Evolutionary conservation across 2,113 vertebrate species (phyloP).

Genomic region (Nerophis ophidion): DNA sequence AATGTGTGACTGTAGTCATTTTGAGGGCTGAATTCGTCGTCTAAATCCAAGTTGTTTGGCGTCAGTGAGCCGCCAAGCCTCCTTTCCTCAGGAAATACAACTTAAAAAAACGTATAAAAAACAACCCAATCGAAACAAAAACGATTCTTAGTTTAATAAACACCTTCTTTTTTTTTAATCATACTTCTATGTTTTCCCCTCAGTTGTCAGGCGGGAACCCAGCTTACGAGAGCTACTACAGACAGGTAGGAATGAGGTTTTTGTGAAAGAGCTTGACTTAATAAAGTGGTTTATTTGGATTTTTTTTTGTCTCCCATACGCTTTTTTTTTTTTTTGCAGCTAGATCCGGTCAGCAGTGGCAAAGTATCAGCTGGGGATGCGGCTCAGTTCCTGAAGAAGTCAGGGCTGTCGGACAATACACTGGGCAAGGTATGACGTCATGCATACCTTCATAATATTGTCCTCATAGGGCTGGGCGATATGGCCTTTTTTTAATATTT

Average conservation of each 20-base stretch:
- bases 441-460: not conserved
- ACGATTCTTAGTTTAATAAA: not conserved
- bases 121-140: not conserved
- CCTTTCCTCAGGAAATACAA: not conserved
- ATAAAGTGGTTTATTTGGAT: not conserved
- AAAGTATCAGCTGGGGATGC: constrained; percentile 86
- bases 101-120: not conserved
- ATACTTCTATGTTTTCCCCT: constrained; percentile 14
- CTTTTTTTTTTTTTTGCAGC: constrained; percentile 71
- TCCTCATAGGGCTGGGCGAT: too few relatives aligned
- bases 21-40: not conserved
- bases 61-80: not conserved
- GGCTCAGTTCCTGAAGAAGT: constrained; percentile 92
- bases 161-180: not conserved
- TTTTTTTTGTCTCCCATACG: not conserved
- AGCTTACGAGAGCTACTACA: constrained; percentile 86
- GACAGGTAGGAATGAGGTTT: constrained; percentile 77
- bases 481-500: too few relatives aligned
- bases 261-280: too few relatives aligned
- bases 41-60: not conserved
- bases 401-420: constrained; percentile 83
- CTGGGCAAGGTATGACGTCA: constrained; percentile 81
- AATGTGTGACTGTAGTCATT: not conserved
- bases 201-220: constrained; percentile 85
- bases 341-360: constrained; percentile 85